phyloP scores from a whole-genome alignment of 2,888 invertebrate genomes.

The Pheosia gnoma region DNA sequence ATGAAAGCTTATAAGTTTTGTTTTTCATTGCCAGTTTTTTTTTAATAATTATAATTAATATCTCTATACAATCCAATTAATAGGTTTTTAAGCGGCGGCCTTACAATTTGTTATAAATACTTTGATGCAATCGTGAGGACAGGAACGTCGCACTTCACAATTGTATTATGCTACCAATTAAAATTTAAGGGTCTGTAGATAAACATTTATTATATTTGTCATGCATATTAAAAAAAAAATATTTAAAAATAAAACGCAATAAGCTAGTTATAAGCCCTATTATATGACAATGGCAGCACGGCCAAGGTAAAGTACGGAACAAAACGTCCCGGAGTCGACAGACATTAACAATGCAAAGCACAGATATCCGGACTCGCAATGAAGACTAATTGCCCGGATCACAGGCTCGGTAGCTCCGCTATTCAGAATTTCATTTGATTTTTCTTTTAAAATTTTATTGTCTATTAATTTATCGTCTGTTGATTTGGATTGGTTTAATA shows the following conservation, averaged over 20 bases:
- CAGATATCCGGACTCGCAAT: conserved; percentile 41
- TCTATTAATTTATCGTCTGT: not conserved
- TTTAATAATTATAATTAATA: too few species aligned
- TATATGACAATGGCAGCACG: conserved; percentile 8
- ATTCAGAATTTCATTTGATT: conserved; percentile 13
- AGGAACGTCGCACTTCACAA: too few species aligned
- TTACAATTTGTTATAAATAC: too few species aligned
- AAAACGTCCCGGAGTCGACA: conserved; percentile 12
- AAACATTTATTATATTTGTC: too few species aligned
- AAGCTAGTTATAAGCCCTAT: conserved; percentile 11
- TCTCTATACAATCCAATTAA: too few species aligned
- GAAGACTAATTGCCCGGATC: conserved; percentile 53
- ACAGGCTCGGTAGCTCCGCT: conserved; percentile 13
- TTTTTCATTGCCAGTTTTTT: too few species aligned
- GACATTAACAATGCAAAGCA: conserved; percentile 49
- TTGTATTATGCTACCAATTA: too few species aligned
- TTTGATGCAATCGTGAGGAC: too few species aligned
- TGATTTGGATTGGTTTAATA: not conserved
- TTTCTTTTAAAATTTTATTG: conserved; percentile 4
- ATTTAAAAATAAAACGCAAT: conserved; percentile 6
- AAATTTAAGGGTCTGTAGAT: too few species aligned
- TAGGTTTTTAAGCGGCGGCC: too few species aligned
- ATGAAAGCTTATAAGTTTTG: too few species aligned
- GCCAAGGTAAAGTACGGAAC: conserved; percentile 4
- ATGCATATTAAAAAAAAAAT: not conserved